Conservation (phyloP, 2,113 vertebrate genomes). For the Ptyas mucosa region DNA sequence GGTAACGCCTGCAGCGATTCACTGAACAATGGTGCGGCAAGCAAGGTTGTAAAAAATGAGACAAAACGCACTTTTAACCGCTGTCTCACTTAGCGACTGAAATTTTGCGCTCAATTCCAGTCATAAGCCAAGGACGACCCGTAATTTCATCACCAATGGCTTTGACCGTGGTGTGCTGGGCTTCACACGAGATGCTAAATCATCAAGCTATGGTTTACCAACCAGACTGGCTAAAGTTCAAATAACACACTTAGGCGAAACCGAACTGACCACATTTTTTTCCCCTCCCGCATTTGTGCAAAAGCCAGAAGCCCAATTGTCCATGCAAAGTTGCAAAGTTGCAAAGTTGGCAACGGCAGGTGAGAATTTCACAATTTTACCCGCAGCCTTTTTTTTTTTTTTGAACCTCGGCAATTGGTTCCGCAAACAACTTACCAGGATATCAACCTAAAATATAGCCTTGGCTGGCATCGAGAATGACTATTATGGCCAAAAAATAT, state of each 20-base stretch:
- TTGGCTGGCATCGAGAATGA: neutral
- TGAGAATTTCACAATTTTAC: neutral
- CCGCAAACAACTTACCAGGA: conserved; percentile 19
- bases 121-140: neutral
- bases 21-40: neutral
- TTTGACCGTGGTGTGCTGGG: neutral
- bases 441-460: neutral
- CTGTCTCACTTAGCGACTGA: neutral
- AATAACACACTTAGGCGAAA: neutral
- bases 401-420: neutral
- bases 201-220: neutral
- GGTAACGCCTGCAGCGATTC: neutral
- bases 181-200: neutral
- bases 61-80: neutral
- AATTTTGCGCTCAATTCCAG: neutral
- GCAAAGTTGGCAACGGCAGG: neutral
- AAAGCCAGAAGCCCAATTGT: neutral
- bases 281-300: neutral
- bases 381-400: neutral
- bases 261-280: neutral
- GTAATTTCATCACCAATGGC: neutral
- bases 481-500: neutral
- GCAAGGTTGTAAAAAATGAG: neutral
- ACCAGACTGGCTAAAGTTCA: neutral
- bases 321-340: neutral